These are phyloP conservation scores for Oreochromis tanganicae DNA, from an alignment of 2,113 vertebrate genomes.

Conservation along the genomic window DNA sequence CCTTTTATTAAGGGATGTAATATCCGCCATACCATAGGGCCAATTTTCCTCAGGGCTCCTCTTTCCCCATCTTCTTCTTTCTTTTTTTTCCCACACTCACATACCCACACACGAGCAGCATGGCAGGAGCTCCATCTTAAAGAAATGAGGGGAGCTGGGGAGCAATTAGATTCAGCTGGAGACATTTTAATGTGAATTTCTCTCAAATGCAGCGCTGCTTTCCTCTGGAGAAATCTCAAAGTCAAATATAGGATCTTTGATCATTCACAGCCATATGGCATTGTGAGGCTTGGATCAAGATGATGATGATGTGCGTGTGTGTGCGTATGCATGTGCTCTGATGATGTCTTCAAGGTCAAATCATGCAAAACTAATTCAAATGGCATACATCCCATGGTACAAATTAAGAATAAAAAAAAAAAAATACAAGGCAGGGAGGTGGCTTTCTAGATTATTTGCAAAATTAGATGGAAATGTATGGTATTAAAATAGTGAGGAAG, in stretches of 20 bases:
- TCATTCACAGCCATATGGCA: constrained; percentile 55
- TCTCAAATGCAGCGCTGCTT: constrained; percentile 22
- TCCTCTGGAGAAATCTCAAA: constrained; percentile 60
- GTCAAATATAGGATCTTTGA: constrained; percentile 64
- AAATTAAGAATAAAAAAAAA: background rate
- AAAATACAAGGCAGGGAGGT: background rate
- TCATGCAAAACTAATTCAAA: constrained; percentile 24
- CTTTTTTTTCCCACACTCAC: background rate
- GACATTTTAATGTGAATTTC: constrained; percentile 59
- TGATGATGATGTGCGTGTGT: background rate
- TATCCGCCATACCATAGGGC: constrained; percentile 44
- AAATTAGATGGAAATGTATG: background rate
- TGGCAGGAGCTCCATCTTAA: constrained; percentile 53
- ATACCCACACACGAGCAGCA: background rate
- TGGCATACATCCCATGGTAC: background rate
- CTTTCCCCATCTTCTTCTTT: background rate
- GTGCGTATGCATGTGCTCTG: background rate
- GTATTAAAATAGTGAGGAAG: background rate
- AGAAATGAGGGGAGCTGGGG: constrained; percentile 55
- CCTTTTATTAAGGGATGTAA: constrained; percentile 63
- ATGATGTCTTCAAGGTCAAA: constrained; percentile 38
- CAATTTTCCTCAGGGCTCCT: constrained; percentile 24
- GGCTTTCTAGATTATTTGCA: background rate
- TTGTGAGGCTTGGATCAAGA: background rate
- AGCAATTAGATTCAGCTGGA: constrained; percentile 65